Percentiles rank a stretch among this genome's conserved stretches.
Evolutionary conservation across 2,113 vertebrate genomes (phyloP).

Genomic region (Platichthys flesus): DNA sequence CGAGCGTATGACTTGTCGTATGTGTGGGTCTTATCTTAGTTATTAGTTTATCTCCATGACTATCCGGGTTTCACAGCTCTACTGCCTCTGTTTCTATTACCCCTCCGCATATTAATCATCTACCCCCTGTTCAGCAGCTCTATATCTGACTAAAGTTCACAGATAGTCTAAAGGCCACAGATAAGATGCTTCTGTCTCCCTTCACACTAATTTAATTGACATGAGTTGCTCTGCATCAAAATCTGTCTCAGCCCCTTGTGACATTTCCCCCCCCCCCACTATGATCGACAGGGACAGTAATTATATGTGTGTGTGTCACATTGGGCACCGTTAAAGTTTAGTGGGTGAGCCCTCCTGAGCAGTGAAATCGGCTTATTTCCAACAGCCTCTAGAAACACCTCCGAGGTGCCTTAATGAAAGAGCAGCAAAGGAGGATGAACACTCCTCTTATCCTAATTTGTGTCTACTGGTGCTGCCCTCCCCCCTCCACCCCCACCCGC

Average conservation of each 20-base stretch:
- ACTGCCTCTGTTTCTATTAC: constrained; percentile 55
- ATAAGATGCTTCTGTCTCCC: constrained; percentile 65
- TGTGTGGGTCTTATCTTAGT: constrained; percentile 63
- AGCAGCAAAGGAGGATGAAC: constrained; percentile 60
- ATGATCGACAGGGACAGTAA: constrained; percentile 46
- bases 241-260: constrained; percentile 38
- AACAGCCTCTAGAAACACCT: constrained; percentile 72
- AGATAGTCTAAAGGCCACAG: constrained; percentile 63
- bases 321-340: constrained; percentile 62
- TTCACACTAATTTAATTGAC: constrained; percentile 77
- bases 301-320: constrained; percentile 19
- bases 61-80: constrained; percentile 64
- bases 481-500: not conserved
- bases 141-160: constrained; percentile 55
- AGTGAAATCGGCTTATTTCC: constrained; percentile 74
- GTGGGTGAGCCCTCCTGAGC: constrained; percentile 60
- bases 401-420: constrained; percentile 73
- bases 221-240: constrained; percentile 59
- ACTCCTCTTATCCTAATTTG: constrained; percentile 74
- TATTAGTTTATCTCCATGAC: constrained; percentile 78
- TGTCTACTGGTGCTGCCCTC: constrained; percentile 35
- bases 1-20: constrained; percentile 45
- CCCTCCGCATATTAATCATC: constrained; percentile 62
- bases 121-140: constrained; percentile 55
- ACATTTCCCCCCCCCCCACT: constrained; percentile 5